A percentile compares a stretch with the other conserved stretches of the same genome.
phyloP scores from a whole-genome alignment of 37 sponge, comb jelly and placozoan genomes.

The Lycopodina hypogea region DNA sequence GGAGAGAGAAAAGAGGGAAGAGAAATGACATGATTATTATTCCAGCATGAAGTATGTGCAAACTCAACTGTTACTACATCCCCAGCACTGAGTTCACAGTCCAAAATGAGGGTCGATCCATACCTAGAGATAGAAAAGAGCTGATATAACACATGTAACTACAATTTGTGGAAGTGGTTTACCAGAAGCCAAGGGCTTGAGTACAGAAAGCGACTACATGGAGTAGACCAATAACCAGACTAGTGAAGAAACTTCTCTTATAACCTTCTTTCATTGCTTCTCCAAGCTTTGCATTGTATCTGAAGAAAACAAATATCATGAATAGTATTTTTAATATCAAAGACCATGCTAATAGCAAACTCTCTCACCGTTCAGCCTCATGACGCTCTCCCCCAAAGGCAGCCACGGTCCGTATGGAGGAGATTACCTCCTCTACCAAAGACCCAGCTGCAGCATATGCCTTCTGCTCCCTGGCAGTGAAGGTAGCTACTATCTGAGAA shows the following conservation, averaged over 20 bases:
- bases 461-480: constrained; percentile 69
- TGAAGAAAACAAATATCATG: constrained; percentile 2
- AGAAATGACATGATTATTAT: too few species aligned
- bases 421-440: constrained; percentile 87
- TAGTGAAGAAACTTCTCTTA: constrained; percentile 50
- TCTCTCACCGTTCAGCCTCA: constrained; percentile 49
- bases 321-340: neutral
- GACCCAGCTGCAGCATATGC: constrained; percentile 91
- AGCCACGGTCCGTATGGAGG: constrained; percentile 87
- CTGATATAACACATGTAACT: too few species aligned
- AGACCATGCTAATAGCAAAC: neutral
- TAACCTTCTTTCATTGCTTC: constrained; percentile 46
- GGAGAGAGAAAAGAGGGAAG: too few species aligned
- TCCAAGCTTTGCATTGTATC: constrained; percentile 54
- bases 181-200: constrained; percentile 85
- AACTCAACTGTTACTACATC: constrained; percentile 50
- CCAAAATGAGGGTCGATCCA: constrained; percentile 48
- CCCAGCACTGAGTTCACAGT: constrained; percentile 60
- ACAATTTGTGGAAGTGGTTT: constrained; percentile 4
- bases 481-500: constrained; percentile 53
- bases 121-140: constrained; percentile 35
- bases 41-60: too few species aligned
- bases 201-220: constrained; percentile 55
- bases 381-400: constrained; percentile 81
- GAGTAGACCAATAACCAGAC: constrained; percentile 26